Percentiles rank a stretch among this genome's conserved stretches.
Evolutionary conservation across 1,140 invertebrate species (phyloP).

Genomic region (Drosophila kanapiae): DNA sequence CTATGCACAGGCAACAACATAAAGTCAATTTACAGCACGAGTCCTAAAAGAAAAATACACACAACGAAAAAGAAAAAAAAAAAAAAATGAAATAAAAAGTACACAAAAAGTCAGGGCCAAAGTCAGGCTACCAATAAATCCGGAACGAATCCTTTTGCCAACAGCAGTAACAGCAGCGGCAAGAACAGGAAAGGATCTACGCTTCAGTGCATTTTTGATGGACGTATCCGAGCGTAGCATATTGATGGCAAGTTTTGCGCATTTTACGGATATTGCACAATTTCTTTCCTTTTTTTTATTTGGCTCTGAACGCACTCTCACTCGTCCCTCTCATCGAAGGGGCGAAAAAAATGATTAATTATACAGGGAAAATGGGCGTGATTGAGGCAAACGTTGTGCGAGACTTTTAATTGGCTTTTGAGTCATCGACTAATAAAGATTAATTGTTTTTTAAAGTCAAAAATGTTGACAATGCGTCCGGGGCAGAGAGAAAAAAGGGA

Average conservation of each 20-base stretch:
- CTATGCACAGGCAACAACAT: slow-evolving; percentile 46
- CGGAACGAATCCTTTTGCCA: slow-evolving; percentile 81
- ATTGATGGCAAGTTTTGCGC: slow-evolving; percentile 83
- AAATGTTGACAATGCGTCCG: slow-evolving; percentile 67
- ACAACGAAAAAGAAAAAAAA: slow-evolving; percentile 24
- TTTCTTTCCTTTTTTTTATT: slow-evolving; percentile 53
- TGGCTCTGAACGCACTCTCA: slow-evolving; percentile 12
- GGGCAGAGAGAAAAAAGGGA: not conserved
- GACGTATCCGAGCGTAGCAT: slow-evolving; percentile 84
- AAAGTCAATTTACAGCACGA: slow-evolving; percentile 81
- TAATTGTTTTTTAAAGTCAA: slow-evolving; percentile 83
- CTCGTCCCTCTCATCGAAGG: slow-evolving; percentile 7
- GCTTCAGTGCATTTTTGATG: slow-evolving; percentile 83
- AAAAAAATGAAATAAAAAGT: slow-evolving; percentile 11
- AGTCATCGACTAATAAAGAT: slow-evolving; percentile 83
- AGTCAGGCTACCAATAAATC: slow-evolving; percentile 76
- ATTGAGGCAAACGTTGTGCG: slow-evolving; percentile 68
- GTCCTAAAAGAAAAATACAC: slow-evolving; percentile 46
- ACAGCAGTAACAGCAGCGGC: slow-evolving; percentile 56
- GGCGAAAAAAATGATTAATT: slow-evolving; percentile 77
- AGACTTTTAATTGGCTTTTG: slow-evolving; percentile 83
- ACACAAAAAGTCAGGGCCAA: slow-evolving; percentile 27
- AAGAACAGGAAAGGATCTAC: slow-evolving; percentile 78
- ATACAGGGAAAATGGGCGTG: slow-evolving; percentile 57
- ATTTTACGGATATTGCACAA: slow-evolving; percentile 84